A percentile compares a stretch with the other conserved stretches of the same genome.
These are phyloP conservation scores for Beris morrisii DNA, from an alignment of 2,888 invertebrate genomes.

Conservation along the genomic window DNA sequence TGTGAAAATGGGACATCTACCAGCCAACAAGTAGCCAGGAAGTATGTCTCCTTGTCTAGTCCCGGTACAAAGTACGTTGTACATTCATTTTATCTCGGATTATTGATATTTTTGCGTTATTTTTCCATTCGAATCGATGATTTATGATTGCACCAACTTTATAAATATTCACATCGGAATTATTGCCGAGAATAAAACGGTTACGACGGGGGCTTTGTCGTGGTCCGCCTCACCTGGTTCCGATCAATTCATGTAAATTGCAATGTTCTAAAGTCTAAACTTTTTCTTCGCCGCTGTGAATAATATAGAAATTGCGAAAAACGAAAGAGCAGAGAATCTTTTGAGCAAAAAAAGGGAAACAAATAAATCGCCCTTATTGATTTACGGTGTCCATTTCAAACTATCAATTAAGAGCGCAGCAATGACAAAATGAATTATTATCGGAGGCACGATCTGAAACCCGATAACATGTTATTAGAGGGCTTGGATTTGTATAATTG, in stretches of 20 bases:
- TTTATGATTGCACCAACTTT: slow-evolving; percentile 30
- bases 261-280: slow-evolving; percentile 19
- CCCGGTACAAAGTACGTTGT: background rate
- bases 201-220: background rate
- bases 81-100: slow-evolving; percentile 10
- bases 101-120: background rate
- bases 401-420: slow-evolving; percentile 43
- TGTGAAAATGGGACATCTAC: slow-evolving; percentile 6
- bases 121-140: slow-evolving; percentile 19
- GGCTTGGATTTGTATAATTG: slow-evolving; percentile 28
- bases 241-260: slow-evolving; percentile 31
- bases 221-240: slow-evolving; percentile 28
- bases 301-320: no score
- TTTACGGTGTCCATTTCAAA: slow-evolving; percentile 35
- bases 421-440: slow-evolving; percentile 45
- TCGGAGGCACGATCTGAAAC: slow-evolving; percentile 41
- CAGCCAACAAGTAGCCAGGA: slow-evolving; percentile 9
- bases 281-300: slow-evolving; percentile 2
- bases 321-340: no score
- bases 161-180: slow-evolving; percentile 30
- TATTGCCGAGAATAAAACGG: slow-evolving; percentile 12
- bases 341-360: no score
- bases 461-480: slow-evolving; percentile 43
- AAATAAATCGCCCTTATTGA: slow-evolving; percentile 30
- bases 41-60: slow-evolving; percentile 14